A percentile compares a stretch with the other conserved stretches of the same genome.
These are phyloP conservation scores for Turdus rufiventris DNA, from an alignment of 2,113 vertebrate species.

Conservation along the genomic window DNA sequence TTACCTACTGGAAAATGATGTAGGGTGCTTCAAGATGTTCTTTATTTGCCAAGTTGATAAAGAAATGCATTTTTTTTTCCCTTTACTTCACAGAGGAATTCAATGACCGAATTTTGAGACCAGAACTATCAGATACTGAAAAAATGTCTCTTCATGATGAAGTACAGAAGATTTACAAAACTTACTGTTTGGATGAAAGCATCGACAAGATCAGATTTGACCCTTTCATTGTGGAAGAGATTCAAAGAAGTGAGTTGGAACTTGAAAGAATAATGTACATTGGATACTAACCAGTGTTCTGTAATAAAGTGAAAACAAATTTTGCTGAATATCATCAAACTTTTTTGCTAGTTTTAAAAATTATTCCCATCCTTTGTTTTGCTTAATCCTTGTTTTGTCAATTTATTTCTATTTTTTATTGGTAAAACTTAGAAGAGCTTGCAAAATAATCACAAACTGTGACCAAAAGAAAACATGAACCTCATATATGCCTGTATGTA, in stretches of 20 bases:
- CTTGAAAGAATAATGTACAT: not conserved
- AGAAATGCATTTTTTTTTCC: not conserved
- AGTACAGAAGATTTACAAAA: constrained; percentile 87
- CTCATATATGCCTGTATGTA: not conserved
- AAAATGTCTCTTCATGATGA: constrained; percentile 86
- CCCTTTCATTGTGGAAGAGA: constrained; percentile 88
- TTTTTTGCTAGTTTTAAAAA: not conserved
- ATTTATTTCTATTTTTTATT: not conserved
- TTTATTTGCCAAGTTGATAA: not conserved
- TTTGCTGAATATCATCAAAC: not conserved
- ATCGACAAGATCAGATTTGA: constrained; percentile 95
- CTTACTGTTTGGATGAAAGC: constrained; percentile 94
- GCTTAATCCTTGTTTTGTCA: not conserved
- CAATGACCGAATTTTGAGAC: constrained; percentile 90
- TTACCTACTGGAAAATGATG: not conserved
- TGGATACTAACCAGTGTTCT: not conserved
- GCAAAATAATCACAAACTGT: not conserved
- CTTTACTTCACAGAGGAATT: constrained; percentile 86
- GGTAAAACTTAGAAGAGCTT: not conserved
- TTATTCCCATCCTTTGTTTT: not conserved
- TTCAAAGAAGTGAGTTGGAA: constrained; percentile 83
- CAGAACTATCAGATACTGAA: constrained; percentile 86
- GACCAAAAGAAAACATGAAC: not conserved
- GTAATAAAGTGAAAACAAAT: not conserved
- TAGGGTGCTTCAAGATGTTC: not conserved